phyloP scores from a whole-genome alignment of 1,140 invertebrate genomes.

The Bacillus rossius region DNA sequence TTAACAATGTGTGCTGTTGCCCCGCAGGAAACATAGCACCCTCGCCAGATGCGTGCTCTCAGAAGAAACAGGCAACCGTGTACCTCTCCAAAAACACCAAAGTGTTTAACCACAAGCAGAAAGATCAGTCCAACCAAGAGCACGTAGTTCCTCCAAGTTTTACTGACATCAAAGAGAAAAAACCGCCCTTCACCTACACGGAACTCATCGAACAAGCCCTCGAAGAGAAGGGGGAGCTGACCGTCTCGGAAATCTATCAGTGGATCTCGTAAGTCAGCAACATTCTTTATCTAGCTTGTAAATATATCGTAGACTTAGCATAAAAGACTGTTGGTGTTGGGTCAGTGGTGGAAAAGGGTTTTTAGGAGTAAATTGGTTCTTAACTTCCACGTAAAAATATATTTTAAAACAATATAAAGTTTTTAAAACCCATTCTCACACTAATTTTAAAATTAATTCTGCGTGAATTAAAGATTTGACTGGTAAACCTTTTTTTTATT shows the following conservation, averaged over 20 bases:
- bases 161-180: constrained; percentile 41
- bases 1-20: too few relatives aligned
- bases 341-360: too few relatives aligned
- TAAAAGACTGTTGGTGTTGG: too few relatives aligned
- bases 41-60: constrained; percentile 15
- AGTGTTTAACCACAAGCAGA: too few relatives aligned
- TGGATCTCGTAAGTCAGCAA: constrained; percentile 81
- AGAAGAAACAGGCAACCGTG: constrained; percentile 23
- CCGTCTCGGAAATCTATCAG: constrained; percentile 85
- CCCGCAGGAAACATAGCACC: constrained; percentile 31
- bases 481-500: too few relatives aligned
- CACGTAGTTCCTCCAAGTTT: not conserved
- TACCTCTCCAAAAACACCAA: not conserved
- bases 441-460: too few relatives aligned
- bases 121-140: too few relatives aligned
- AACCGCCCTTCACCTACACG: constrained; percentile 81
- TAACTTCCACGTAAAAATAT: too few relatives aligned
- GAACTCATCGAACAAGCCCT: constrained; percentile 82
- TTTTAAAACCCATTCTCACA: too few relatives aligned
- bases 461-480: too few relatives aligned
- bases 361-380: too few relatives aligned
- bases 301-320: not conserved
- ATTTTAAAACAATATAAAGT: too few relatives aligned
- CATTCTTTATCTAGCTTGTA: not conserved
- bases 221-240: constrained; percentile 74